Conservation (phyloP, 2,888 invertebrate genomes). For the Lathronympha strigana region DNA sequence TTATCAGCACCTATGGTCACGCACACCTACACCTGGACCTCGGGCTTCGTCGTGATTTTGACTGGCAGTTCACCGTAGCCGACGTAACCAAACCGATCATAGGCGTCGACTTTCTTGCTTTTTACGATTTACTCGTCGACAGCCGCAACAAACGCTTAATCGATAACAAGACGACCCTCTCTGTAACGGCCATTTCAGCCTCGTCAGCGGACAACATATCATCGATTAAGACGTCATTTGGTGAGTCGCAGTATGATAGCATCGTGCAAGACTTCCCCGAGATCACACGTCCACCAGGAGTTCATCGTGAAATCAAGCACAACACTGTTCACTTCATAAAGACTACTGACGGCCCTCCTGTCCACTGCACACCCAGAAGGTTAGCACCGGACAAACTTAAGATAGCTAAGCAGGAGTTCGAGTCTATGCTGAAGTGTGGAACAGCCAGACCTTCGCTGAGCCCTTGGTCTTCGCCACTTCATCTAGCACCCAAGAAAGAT, state of each 20-base stretch:
- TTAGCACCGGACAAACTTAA: too few species aligned
- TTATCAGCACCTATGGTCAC: constrained; percentile 3
- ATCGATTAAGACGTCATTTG: constrained; percentile 3
- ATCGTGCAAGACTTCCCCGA: too few species aligned
- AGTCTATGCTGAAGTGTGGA: constrained; percentile 1
- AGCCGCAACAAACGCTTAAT: neutral
- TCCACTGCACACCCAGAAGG: constrained; percentile 4
- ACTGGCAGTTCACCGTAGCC: constrained; percentile 12
- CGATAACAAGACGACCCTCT: neutral
- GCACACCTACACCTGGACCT: neutral
- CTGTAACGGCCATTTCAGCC: neutral
- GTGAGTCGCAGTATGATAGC: neutral
- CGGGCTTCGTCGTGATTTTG: too few species aligned
- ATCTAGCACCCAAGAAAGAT: too few species aligned
- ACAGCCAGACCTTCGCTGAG: too few species aligned
- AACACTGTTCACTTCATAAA: constrained; percentile 11
- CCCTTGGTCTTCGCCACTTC: too few species aligned
- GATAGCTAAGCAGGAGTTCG: neutral
- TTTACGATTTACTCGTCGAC: constrained; percentile 4
- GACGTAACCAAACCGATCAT: constrained; percentile 26
- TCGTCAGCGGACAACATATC: neutral
- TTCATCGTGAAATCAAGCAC: constrained; percentile 3
- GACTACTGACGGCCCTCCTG: constrained; percentile 5
- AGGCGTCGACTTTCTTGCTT: constrained; percentile 19
- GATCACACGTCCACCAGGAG: constrained; percentile 2